Conservation (phyloP, 1,140 invertebrate species). For the Calosoma granatense region DNA sequence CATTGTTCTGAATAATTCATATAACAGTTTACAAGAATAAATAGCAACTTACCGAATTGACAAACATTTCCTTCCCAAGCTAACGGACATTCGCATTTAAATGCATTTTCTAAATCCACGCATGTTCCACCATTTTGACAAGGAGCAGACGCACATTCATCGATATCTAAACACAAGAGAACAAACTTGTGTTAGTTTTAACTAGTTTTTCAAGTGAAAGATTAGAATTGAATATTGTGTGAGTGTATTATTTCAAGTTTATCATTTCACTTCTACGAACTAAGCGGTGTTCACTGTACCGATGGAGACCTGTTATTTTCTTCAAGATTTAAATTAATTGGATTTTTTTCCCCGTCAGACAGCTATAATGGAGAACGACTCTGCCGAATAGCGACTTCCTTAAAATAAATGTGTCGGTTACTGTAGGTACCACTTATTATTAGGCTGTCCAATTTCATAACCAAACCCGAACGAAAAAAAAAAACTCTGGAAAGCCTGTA, state of each 20-base stretch:
- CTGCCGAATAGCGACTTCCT: background rate
- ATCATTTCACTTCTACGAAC: too few relatives aligned
- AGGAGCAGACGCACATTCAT: conserved; percentile 73
- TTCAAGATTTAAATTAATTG: conserved; percentile 20
- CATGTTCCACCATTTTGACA: conserved; percentile 85
- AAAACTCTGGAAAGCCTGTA: too few relatives aligned
- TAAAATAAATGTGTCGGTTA: background rate
- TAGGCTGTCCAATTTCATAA: background rate
- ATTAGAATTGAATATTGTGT: too few relatives aligned
- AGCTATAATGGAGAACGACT: background rate
- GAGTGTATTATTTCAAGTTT: too few relatives aligned
- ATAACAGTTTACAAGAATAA: conserved; percentile 19
- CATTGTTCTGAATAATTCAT: background rate
- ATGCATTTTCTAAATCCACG: conserved; percentile 61
- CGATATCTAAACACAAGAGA: conserved; percentile 60
- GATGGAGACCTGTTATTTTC: conserved; percentile 19
- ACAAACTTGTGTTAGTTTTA: too few relatives aligned
- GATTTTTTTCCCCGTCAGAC: conserved; percentile 12
- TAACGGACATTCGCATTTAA: conserved; percentile 63
- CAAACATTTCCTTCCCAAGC: conserved; percentile 76
- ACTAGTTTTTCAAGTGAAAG: too few relatives aligned
- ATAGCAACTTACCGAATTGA: conserved; percentile 50
- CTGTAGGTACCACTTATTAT: background rate
- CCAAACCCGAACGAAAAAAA: too few relatives aligned
- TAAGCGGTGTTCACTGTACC: too few relatives aligned